Evolutionary conservation across 92 coral and sea anemone genomes (phyloP), one percentile per base, ranked within the genome.

Genomic region (Pocillopora meandrina): DNA sequence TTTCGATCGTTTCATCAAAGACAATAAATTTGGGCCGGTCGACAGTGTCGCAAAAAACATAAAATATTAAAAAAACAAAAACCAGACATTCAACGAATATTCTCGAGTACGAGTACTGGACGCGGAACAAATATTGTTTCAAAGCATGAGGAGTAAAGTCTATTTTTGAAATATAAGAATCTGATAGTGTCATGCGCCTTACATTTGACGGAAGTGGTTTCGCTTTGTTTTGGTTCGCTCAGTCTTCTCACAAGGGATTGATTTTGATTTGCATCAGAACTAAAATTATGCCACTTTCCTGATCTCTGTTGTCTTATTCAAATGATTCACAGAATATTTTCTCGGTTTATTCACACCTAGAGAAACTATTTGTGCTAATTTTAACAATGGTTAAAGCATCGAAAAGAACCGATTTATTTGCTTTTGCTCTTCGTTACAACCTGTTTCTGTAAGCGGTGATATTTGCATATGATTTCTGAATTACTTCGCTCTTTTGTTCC

Each of bases 201-300:
- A 9, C 42, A 35, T 58, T 59, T 18, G 9, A 69, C 85, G 85
- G 69, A 71, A 71, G 77, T 16, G 21, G 19, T 58, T 1, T 42
- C 49, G 26, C n/a, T 81, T 81, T 81, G 69, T 35, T 81, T 81
- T 58, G 77, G 63, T 36, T 61, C 12, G 16, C 56, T 18, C 20
- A 1, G 59, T 79, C 52, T 56, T 36, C 56, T 69, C 75, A 35
- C 20, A 36, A 59, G 59, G 57, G 47, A 17, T 81, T 81, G 65
- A 3, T n/a, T 36, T 34, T 26, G 56, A 71, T 71, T 81, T 81
- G 77, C 85, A 71, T 81, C 17, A 20, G 10, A 71, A 59, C 77
- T 36, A 14, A 65, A 56, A 70, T 57, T 70, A 63, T 35, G 31
- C 16, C 72, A 66, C 52, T n/a, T 70, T 33, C 23, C 19, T 34